Conservation (phyloP, 2,888 invertebrate genomes). For the Andricus quercusramuli region DNA sequence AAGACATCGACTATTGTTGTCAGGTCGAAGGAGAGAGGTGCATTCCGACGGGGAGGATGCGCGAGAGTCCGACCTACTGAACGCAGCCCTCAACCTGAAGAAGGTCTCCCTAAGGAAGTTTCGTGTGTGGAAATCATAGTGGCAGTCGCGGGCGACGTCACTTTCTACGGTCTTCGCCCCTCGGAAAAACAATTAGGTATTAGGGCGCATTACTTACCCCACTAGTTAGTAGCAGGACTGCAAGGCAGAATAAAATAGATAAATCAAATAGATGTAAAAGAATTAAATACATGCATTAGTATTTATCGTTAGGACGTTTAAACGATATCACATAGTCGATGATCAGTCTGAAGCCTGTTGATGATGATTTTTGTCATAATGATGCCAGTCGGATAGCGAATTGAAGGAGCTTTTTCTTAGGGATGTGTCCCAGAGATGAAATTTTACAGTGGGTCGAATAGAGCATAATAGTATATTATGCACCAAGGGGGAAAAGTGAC, state of each 20-base stretch:
- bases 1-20: conserved; percentile 70
- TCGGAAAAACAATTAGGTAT: conserved; percentile 61
- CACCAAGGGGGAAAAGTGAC: too few species aligned
- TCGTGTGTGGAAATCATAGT: conserved; percentile 89
- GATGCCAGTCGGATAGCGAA: neutral
- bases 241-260: conserved; percentile 38
- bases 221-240: conserved; percentile 29
- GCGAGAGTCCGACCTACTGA: conserved; percentile 85
- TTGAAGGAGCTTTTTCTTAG: neutral
- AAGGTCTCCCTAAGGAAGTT: conserved; percentile 89
- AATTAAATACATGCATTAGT: conserved; percentile 34
- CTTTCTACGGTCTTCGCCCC: conserved; percentile 70
- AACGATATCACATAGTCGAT: conserved; percentile 30
- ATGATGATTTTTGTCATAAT: neutral
- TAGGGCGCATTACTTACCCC: conserved; percentile 41
- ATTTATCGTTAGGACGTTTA: conserved; percentile 21
- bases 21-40: conserved; percentile 74
- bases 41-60: conserved; percentile 77
- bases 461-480: too few species aligned
- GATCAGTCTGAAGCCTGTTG: conserved; percentile 26
- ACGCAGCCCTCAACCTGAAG: conserved; percentile 88
- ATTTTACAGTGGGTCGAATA: neutral
- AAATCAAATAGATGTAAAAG: conserved; percentile 28
- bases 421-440: neutral
- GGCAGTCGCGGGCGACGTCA: conserved; percentile 75